Evolutionary conservation across 2,888 invertebrate genomes (phyloP).

Genomic region (Mantis religiosa): DNA sequence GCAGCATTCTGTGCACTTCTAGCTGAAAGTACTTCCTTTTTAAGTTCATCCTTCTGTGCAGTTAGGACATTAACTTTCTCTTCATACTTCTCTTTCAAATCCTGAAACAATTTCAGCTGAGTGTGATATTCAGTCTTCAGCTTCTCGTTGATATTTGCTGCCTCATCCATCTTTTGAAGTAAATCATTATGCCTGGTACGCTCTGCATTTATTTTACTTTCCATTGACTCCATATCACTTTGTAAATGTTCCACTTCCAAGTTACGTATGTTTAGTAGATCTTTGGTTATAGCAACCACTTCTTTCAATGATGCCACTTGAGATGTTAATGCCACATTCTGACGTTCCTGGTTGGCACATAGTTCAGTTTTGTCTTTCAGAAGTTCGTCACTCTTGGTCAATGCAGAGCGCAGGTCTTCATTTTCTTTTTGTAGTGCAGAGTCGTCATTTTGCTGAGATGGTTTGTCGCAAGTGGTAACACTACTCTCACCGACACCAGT

Average conservation of each 20-base stretch:
- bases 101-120: conserved; percentile 68
- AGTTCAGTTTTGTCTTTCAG: conserved; percentile 73
- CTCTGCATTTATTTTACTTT: conserved; percentile 65
- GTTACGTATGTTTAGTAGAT: conserved; percentile 66
- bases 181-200: conserved; percentile 65
- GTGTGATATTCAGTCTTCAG: conserved; percentile 73
- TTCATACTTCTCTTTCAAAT: conserved; percentile 63
- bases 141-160: conserved; percentile 68
- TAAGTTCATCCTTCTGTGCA: conserved; percentile 46
- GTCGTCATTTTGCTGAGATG: not conserved
- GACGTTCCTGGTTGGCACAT: conserved; percentile 73
- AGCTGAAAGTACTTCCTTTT: not conserved
- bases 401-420: conserved; percentile 27
- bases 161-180: conserved; percentile 65
- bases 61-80: conserved; percentile 57
- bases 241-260: conserved; percentile 61
- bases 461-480: not conserved
- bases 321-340: conserved; percentile 63
- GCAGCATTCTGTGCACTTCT: not conserved
- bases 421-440: not conserved
- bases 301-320: conserved; percentile 64
- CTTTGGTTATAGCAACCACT: conserved; percentile 76
- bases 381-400: conserved; percentile 64
- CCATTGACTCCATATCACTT: conserved; percentile 65
- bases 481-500: not conserved